A percentile compares a stretch with the other conserved stretches of the same genome.
These are phyloP conservation scores for Trachops cirrhosus DNA, from an alignment of 2,797 vertebrate genomes.

Conservation along the genomic window DNA sequence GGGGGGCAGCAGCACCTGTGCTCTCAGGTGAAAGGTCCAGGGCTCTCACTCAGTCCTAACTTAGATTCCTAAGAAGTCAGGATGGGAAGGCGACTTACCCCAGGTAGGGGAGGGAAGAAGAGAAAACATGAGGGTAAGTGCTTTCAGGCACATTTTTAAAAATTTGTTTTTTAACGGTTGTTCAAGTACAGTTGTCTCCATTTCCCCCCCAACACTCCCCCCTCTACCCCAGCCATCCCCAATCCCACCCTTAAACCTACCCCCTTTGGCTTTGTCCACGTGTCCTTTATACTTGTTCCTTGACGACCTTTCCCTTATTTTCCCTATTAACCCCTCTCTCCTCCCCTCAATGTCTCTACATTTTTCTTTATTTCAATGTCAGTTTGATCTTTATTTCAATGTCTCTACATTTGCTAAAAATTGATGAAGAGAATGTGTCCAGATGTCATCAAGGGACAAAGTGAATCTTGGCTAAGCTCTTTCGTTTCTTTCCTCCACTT, in stretches of 20 bases:
- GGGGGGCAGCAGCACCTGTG: not conserved
- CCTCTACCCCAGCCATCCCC: no score
- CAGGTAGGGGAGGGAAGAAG: not conserved
- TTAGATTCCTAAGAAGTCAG: not conserved
- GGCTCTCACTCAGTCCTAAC: not conserved
- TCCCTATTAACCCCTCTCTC: no score
- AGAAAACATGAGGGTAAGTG: not conserved
- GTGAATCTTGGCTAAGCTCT: not conserved
- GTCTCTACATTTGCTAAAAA: not conserved
- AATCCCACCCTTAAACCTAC: no score
- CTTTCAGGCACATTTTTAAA: not conserved
- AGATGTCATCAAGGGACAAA: not conserved
- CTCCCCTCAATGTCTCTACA: no score
- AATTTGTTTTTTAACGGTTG: no score
- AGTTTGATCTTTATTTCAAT: no score
- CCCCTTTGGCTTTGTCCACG: no score
- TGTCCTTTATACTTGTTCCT: no score
- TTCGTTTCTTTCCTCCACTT: not conserved
- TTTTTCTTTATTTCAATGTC: no score
- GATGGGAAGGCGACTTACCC: not conserved
- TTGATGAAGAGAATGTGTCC: not conserved
- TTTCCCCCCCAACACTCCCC: no score
- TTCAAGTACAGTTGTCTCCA: no score
- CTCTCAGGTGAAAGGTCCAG: not conserved
- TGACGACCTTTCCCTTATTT: no score